Evolutionary conservation across 1,140 invertebrate species (phyloP), one percentile per base, ranked within the genome.

Genomic region (Telenomus remus): DNA sequence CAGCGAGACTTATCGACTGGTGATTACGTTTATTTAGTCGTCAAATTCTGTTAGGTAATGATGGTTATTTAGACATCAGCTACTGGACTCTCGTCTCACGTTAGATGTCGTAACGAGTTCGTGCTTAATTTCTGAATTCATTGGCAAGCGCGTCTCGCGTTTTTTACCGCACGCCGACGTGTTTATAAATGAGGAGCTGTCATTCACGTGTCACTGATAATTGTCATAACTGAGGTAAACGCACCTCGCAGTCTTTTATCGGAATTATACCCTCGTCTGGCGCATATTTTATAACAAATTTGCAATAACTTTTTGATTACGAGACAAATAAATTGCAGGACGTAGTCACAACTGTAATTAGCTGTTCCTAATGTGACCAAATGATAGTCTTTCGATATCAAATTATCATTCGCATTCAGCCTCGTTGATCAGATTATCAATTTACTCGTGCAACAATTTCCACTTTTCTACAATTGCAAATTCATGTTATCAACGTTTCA

Each of bases 21-120:
- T 55, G 55, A 73, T 73, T 73, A 60, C 60, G 64, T 73, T 60
- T 73, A 73, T 73, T 73, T 73, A 73, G 70, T 59, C 55, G 70
- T 65, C 70, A 73, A 65, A 65, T 64, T 73, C 70, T 73, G 54
- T 73, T 73, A 73, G 54, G 61, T 65, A 65, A 73, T 73, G 55
- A 73, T 49, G 48, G 61, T 73, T 54, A 73, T 73, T 73, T 73
- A 60, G 59, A 73, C 61, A 73, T 60, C 70, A 65, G 61, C 70
- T 73, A 73, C 70, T 60, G 69, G 54, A 65, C 55, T 54, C 53
- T 27, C 19, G 19, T 27, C 19, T 27, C 19, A 27, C 54, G 59
- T 64, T 72, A 64, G 69, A 64, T 72, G 54, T 57, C 54, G 60
- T 72, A 72, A 64, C 69, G 48, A 72, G 69, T 27, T 27, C 19